These are phyloP conservation scores for Psilopsiagon aymara DNA, from an alignment of 2,113 vertebrate species.

Conservation along the genomic window DNA sequence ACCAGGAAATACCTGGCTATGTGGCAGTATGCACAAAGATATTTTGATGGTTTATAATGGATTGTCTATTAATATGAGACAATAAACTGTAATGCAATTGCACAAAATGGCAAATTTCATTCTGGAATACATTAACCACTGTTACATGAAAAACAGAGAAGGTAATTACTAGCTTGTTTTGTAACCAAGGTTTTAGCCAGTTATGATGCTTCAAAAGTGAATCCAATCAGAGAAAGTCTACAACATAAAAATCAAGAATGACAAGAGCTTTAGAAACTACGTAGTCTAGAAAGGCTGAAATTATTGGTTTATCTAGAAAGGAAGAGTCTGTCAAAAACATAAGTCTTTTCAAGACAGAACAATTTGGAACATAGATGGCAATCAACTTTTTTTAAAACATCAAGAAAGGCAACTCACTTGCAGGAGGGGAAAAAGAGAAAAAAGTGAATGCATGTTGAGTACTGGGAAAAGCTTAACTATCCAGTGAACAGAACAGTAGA, in stretches of 20 bases:
- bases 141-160: not conserved
- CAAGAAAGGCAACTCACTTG: not conserved
- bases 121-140: not conserved
- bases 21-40: not conserved
- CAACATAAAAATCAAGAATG: not conserved
- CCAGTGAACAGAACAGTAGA: not conserved
- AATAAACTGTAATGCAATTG: not conserved
- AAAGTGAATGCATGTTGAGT: not conserved
- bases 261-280: not conserved
- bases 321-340: not conserved
- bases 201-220: not conserved
- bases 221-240: not conserved
- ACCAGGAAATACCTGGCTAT: not conserved
- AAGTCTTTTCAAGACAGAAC: not conserved
- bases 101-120: not conserved
- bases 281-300: not conserved
- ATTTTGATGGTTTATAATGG: not conserved
- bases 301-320: not conserved
- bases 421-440: fast-evolving
- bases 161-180: not conserved
- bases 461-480: not conserved
- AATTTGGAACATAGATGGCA: not conserved
- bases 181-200: not conserved
- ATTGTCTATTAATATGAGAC: not conserved
- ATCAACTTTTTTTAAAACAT: not conserved